Evolutionary conservation across 2,113 vertebrate species (phyloP), one percentile per base, ranked within the genome.

Genomic region (Oreotragus oreotragus): DNA sequence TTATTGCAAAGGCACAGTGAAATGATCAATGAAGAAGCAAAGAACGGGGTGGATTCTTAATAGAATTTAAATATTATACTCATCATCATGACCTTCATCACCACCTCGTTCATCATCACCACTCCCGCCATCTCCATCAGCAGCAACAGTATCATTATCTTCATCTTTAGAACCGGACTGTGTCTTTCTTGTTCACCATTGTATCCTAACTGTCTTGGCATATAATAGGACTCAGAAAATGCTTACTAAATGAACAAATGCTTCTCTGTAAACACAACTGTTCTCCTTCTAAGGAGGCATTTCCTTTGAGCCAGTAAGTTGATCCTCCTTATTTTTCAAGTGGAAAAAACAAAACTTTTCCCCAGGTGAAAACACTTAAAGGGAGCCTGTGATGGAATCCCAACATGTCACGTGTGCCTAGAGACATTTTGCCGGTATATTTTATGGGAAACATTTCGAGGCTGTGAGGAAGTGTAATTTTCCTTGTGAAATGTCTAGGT

Each of bases 311-410:
- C 49, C 66, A 33, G 47, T 57, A 84, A 58, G 6, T 51, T 77
- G 77, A 88, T 91, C 60, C 49, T 93, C 25, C 21, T 88, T 85
- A 87, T 55, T 89, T 88, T 92, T 90, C 81, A 94, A 91, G 49
- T 49, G 47, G 55, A 17, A 58, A 84, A 84, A 92, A 81, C 49
- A 11, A 47, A 76, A 86, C 55, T n/a, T 85, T 36, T 51, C 47
- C 39, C 94, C 76, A 90, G 83, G 95, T 92, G 88, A 98, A 95
- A 97, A 80, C 95, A 97, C 47, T 95, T 95, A 94, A 95, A 39
- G 9, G 28, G 7, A 85, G 64, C 57, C 76, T 27, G n/a, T 39
- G 80, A 51, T 30, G n/a, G 95, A 80, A 73, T 84, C 64, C 45
- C 6, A 13, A 23, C 27, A 27, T 33, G 76, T 25, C 5, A 1